Conservation (phyloP, 2,888 invertebrate genomes). For the Tyria jacobaeae region DNA sequence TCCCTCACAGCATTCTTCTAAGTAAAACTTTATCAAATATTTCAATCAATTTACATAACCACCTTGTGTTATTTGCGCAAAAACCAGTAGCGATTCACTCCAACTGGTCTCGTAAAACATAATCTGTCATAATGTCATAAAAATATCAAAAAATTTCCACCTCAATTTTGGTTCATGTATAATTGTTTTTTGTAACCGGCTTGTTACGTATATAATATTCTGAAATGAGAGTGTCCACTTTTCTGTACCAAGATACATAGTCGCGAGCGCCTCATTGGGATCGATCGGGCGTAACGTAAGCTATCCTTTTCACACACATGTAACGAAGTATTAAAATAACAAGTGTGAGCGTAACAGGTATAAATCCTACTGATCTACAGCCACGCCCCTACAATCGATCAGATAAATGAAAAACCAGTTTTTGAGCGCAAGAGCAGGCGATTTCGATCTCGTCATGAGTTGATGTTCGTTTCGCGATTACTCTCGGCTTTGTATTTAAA, state of each 20-base stretch:
- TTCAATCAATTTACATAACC: constrained; percentile 45
- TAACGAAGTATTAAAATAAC: constrained; percentile 11
- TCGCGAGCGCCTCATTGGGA: constrained; percentile 59
- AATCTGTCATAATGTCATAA: constrained; percentile 32
- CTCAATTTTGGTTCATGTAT: constrained; percentile 18
- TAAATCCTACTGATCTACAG: constrained; percentile 58
- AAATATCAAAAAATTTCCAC: constrained; percentile 36
- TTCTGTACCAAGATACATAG: constrained; percentile 56
- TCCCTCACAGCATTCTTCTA: constrained; percentile 27
- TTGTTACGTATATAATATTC: constrained; percentile 44
- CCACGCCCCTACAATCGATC: constrained; percentile 81
- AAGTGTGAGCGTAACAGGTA: constrained; percentile 58
- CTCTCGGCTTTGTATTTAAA: constrained; percentile 73
- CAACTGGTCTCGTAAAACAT: constrained; percentile 44
- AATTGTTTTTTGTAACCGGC: constrained; percentile 24
- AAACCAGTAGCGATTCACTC: constrained; percentile 41
- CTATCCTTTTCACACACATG: constrained; percentile 59
- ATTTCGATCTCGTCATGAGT: constrained; percentile 72
- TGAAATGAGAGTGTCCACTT: constrained; percentile 46
- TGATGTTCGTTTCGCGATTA: constrained; percentile 64
- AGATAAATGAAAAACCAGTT: constrained; percentile 77
- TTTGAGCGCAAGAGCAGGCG: constrained; percentile 64
- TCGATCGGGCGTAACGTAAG: constrained; percentile 70
- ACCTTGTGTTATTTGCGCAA: constrained; percentile 15
- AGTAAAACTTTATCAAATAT: constrained; percentile 46